Evolutionary conservation across 2,113 vertebrate species (phyloP).

Genomic region (Aythya baeri): DNA sequence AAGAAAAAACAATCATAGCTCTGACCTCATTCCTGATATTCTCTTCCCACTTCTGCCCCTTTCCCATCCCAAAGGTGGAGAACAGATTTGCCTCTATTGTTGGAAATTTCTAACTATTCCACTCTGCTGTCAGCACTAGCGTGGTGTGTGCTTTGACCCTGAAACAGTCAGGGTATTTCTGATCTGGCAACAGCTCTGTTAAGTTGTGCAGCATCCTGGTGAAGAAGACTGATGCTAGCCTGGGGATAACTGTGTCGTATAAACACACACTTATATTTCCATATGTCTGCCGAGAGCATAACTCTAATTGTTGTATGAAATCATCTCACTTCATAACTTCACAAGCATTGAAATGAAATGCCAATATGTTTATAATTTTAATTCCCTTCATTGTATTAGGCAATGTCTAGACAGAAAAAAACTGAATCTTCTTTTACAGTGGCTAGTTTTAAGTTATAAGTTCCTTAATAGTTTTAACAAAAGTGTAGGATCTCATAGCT

Average conservation of each 20-base stretch:
- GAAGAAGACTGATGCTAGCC: not conserved
- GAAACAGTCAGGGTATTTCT: not conserved
- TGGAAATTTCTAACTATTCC: not conserved
- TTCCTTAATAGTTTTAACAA: slow-evolving; percentile 20
- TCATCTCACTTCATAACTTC: not conserved
- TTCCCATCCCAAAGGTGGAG: not conserved
- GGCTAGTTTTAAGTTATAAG: not conserved
- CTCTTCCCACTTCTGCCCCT: not conserved
- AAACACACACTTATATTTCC: not conserved
- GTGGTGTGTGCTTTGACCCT: fast-evolving
- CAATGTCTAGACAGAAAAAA: slow-evolving; percentile 71
- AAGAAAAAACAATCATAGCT: not conserved
- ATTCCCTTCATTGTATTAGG: slow-evolving; percentile 55
- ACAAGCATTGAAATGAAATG: slow-evolving; percentile 42
- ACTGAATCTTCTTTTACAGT: slow-evolving; percentile 9
- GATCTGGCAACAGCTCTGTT: not conserved
- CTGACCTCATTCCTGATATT: not conserved
- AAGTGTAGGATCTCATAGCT: not conserved
- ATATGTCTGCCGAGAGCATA: not conserved
- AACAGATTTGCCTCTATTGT: not conserved
- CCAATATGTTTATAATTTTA: slow-evolving; percentile 44
- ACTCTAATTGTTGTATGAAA: slow-evolving; percentile 9
- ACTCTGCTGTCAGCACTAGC: not conserved
- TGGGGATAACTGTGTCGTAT: not conserved
- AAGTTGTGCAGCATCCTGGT: not conserved